Conservation (phyloP, 2,797 vertebrate species). For the Lacerta agilis region DNA sequence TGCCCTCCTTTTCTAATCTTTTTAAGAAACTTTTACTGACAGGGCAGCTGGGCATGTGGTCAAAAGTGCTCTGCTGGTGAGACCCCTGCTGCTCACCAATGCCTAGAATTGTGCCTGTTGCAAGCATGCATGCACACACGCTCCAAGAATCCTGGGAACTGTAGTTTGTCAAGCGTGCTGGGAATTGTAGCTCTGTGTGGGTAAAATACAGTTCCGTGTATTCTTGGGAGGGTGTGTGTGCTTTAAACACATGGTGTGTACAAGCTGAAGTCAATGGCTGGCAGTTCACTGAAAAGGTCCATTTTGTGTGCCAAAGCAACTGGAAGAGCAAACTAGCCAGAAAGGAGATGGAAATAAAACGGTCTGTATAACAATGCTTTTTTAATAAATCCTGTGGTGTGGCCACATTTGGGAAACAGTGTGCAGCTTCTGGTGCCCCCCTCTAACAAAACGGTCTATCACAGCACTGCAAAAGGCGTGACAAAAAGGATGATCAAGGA, state of each 20-base stretch:
- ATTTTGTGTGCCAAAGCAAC: background rate
- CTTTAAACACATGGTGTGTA: too few species aligned
- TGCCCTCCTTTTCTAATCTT: too few species aligned
- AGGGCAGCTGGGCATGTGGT: too few species aligned
- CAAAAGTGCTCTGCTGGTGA: too few species aligned
- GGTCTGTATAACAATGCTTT: background rate
- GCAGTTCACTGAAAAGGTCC: background rate
- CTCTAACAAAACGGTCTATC: background rate
- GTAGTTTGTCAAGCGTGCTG: too few species aligned
- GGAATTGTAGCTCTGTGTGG: too few species aligned
- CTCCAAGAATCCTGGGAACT: background rate
- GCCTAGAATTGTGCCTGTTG: too few species aligned
- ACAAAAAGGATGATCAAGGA: background rate
- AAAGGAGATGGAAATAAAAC: background rate
- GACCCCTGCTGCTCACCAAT: too few species aligned
- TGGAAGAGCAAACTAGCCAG: background rate
- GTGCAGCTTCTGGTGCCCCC: background rate
- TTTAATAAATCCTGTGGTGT: background rate
- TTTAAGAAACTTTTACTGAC: too few species aligned
- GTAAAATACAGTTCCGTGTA: too few species aligned
- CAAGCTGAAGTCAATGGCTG: background rate
- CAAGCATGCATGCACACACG: too few species aligned
- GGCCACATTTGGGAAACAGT: background rate
- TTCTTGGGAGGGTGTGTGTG: too few species aligned
- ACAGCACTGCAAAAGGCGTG: background rate